Evolutionary conservation across 1,140 invertebrate species (phyloP), one percentile per base, ranked within the genome.

Genomic region (Philaenus spumarius): DNA sequence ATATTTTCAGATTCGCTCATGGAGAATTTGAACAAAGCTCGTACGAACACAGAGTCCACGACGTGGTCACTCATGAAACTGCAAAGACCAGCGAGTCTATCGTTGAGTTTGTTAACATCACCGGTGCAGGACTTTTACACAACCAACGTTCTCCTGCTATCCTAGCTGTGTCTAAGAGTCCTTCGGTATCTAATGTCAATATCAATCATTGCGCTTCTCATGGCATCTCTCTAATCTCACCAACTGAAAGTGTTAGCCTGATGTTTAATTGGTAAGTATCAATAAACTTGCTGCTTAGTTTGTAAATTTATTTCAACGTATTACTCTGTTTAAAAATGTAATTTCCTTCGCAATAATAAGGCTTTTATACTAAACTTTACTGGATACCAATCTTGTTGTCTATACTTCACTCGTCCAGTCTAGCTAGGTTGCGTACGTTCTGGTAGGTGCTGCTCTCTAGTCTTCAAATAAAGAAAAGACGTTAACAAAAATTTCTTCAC

Each of bases 121-220:
- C 84, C 30, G 93, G 95, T n/a, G 97, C 96, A 46, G 97, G 95
- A 15, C 87, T 98, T 52, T 75, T 98, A 9, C 97, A 99, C 68
- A 94, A 93, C 68, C 92, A 98, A 75, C 95, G 92, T 73, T 88
- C 86, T 2, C 87, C 95, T 0, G 94, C 96, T 2, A 76, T 99
- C 40, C 90, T 97, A 70, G 83, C 88, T 20, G 86, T 97, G 26
- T 82, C 86, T 68, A 90, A 86, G 67, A 90, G 89, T 64, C 95
- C 95, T 0, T 75, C 75, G 17, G 84, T 98, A 45, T 80, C 81
- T 51, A 84, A 87, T 61, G 85, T 98, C 0, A 90, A 89, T 58
- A 85, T 99, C 19, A 82, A 78, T 5, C 79, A 87, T 55, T 89
- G 88, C 61, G 94, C 94, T 30, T 87, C 87, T 67, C 90, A 98